These are phyloP conservation scores for Lasioglossum lativentre DNA, from an alignment of 2,888 invertebrate species.

Conservation along the genomic window DNA sequence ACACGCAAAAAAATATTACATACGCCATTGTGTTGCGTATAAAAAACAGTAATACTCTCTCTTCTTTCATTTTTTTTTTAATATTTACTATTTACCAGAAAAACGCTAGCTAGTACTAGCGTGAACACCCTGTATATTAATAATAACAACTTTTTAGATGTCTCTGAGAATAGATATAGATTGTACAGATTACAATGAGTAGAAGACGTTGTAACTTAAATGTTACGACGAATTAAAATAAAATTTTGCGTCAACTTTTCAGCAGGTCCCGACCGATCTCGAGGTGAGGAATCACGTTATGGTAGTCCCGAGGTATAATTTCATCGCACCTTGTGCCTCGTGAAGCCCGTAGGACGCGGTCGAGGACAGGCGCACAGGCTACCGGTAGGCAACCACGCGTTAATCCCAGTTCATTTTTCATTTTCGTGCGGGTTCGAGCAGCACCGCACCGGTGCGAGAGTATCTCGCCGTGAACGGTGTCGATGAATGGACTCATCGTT, in stretches of 20 bases:
- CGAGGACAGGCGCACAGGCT: neutral
- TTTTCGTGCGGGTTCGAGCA: constrained; percentile 53
- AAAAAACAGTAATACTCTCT: no score
- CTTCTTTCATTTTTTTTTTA: no score
- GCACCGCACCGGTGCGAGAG: constrained; percentile 28
- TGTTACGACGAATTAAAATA: no score
- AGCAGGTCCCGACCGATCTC: neutral
- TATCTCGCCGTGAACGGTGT: constrained; percentile 38
- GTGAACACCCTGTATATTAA: no score
- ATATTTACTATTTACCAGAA: no score
- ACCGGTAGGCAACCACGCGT: constrained; percentile 51
- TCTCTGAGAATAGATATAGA: no score
- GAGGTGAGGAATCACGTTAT: neutral
- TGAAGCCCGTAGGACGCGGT: neutral
- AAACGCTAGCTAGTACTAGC: no score
- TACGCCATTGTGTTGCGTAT: no score
- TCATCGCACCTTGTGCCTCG: neutral
- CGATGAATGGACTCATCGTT: constrained; percentile 66
- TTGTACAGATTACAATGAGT: no score
- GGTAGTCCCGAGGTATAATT: neutral
- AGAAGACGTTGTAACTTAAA: no score
- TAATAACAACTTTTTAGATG: no score
- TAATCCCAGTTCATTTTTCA: constrained; percentile 69
- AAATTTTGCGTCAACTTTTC: neutral
- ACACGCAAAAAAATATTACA: no score